These are phyloP conservation scores for Tortrix viridana DNA, from an alignment of 2,888 invertebrate genomes.

Conservation along the genomic window DNA sequence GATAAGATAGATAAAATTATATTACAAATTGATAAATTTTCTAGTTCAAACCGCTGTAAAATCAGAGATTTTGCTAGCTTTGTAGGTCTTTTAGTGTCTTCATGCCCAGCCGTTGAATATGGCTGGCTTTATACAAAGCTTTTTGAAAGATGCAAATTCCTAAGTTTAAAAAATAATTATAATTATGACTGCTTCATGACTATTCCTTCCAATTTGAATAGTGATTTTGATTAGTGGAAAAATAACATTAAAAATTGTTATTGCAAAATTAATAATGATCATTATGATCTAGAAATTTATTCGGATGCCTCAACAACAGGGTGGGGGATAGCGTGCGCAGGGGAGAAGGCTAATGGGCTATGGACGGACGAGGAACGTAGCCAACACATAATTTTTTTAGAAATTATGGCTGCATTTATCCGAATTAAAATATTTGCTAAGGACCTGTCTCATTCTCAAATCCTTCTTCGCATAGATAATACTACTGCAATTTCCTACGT, in stretches of 20 bases:
- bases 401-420: slow-evolving; percentile 16
- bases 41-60: background rate
- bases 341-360: background rate
- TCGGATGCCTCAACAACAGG: slow-evolving; percentile 8
- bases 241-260: background rate
- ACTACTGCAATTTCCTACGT: slow-evolving; percentile 13
- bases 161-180: background rate
- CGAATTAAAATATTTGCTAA: slow-evolving; percentile 15
- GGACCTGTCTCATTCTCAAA: slow-evolving; percentile 2
- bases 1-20: background rate
- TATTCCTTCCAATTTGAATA: background rate
- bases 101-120: slow-evolving; percentile 11
- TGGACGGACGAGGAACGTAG: slow-evolving; percentile 6
- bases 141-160: slow-evolving; percentile 15
- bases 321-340: slow-evolving; percentile 2
- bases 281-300: slow-evolving; percentile 9
- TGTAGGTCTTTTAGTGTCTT: slow-evolving; percentile 20
- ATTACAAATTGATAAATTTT: background rate
- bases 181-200: background rate
- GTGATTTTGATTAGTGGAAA: background rate
- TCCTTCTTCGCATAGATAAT: slow-evolving; percentile 17
- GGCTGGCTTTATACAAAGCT: slow-evolving; percentile 21
- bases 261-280: background rate
- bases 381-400: slow-evolving; percentile 3
- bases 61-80: slow-evolving; percentile 17